Base-by-base conservation (phyloP, 2,888 invertebrate genomes). In the Hyles lineata region DNA sequence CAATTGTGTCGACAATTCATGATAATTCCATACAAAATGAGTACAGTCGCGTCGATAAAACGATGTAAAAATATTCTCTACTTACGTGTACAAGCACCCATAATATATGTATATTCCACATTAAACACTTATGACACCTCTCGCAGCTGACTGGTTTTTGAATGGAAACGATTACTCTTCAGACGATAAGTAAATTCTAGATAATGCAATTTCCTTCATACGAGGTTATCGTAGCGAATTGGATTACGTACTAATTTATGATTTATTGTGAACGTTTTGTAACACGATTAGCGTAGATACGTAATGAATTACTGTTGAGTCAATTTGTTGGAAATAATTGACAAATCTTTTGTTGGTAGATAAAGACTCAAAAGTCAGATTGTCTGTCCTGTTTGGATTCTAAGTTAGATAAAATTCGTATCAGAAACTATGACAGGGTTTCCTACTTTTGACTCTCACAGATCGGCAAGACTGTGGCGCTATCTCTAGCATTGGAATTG, bases 151-250 rank as follows among this genome's bases (percentile, higher is more conserved):
- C 69, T 35, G 70, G 35, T 61, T 71, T 73, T 76, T 77, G 79
- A 85, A 83, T 85, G 83, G 81, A 77, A 70, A 73, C 70, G 76
- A 76, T 72, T 72, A 72, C 71, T 52, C 72, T 11, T 75, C 77
- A 19, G 19, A 69, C 74, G 84, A 85, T 86, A 86, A 86, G 35
- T 67, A 19, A 72, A 67, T 78, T 73, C 61, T 29, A 76, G 85
- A 89, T 88, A 88, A 78, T 83, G 79, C 79, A 80, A 83, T 78
- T 85, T 85, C 84, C 82, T 82, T 77, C 79, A 73, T 23, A 74
- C 78, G 76, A 77, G 78, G 62, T 79, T 81, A 80, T 83, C 77
- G 76, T 82, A 80, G 82, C 72, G 76, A 73, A 75, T 72, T 72
- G 72, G 74, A 80, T 76, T 80, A 79, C 74, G 35, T 71, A 67